These are phyloP conservation scores for Misgurnus anguillicaudatus DNA, from an alignment of 2,113 vertebrate species.

Conservation along the genomic window DNA sequence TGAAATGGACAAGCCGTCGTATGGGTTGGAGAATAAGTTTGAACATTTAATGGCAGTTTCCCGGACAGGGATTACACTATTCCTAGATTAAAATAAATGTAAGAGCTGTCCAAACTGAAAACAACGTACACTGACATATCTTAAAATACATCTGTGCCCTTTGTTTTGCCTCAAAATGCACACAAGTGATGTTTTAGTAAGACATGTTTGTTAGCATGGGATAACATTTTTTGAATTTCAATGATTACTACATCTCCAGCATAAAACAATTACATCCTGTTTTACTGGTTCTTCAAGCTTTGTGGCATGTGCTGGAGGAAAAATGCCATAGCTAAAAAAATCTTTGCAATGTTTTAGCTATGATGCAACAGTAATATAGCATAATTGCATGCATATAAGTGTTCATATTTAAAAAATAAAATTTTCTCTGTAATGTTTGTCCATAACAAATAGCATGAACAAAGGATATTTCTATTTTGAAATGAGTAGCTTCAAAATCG, in stretches of 20 bases:
- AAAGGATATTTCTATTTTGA: not conserved
- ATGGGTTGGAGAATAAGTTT: too few species aligned
- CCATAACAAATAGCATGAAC: not conserved
- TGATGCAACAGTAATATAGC: not conserved
- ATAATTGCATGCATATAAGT: not conserved
- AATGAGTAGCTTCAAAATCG: not conserved
- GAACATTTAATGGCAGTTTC: too few species aligned
- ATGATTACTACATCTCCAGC: not conserved
- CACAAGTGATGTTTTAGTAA: too few species aligned
- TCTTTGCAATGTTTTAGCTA: not conserved
- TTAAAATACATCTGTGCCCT: too few species aligned
- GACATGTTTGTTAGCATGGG: too few species aligned
- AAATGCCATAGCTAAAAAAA: not conserved
- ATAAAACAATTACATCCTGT: not conserved
- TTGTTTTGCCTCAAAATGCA: too few species aligned
- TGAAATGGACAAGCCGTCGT: too few species aligned
- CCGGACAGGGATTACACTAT: too few species aligned
- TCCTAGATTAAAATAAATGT: too few species aligned
- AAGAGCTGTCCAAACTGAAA: too few species aligned
- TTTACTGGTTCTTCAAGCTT: slow-evolving; percentile 20
- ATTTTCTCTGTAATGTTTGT: not conserved
- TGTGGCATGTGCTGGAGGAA: not conserved
- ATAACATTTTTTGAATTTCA: too few species aligned
- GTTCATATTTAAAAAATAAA: not conserved
- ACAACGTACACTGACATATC: too few species aligned